Evolutionary conservation across 2,888 invertebrate genomes (phyloP), one percentile per base, ranked within the genome.

Genomic region (Epinotia ramella): DNA sequence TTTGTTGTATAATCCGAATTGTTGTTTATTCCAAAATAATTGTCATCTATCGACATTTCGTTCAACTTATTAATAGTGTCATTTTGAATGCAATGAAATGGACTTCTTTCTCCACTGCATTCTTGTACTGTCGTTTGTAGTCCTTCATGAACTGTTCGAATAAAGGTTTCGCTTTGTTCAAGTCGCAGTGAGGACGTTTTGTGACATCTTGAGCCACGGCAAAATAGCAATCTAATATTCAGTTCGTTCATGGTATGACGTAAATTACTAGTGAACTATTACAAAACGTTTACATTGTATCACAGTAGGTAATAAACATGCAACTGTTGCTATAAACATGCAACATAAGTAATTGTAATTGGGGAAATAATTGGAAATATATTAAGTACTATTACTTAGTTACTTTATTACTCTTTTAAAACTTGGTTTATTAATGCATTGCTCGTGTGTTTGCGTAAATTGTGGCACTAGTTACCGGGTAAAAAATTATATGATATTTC

Each of bases 1-100:
- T 0, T 83, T 0, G 79, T 77, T 0, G 88, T 87, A 49, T 84
- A 85, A 79, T 89, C 89, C 7, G 89, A 81, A 12, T 87, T 86
- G 73, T 85, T 77, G 49, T 88, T 88, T 33, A 89, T 83, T 28
- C 80, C 87, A 71, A 76, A 88, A 6, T 79, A 81, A 3, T 86
- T 82, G 16, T 66, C 24, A 0, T 77, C 40, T 40, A 0, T 3
- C 46, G 65, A 75, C 0, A 70, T 53, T 24, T 69, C 66, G 66
- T 87, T 87, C 20, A 81, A 2, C 24, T 79, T 78, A 57, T 88
- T 88, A 46, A 88, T 85, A 33, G 78, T 74, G 64, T 82, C 0
- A 67, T 72, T 0, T 49, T 53, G 65, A 76, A 65, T 11, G 78
- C 68, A 1, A 56, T 62, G 33, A 64, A 74, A 53, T 74, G 73